phyloP scores from a whole-genome alignment of 2,113 vertebrate species.

The Barnardius zonarius region DNA sequence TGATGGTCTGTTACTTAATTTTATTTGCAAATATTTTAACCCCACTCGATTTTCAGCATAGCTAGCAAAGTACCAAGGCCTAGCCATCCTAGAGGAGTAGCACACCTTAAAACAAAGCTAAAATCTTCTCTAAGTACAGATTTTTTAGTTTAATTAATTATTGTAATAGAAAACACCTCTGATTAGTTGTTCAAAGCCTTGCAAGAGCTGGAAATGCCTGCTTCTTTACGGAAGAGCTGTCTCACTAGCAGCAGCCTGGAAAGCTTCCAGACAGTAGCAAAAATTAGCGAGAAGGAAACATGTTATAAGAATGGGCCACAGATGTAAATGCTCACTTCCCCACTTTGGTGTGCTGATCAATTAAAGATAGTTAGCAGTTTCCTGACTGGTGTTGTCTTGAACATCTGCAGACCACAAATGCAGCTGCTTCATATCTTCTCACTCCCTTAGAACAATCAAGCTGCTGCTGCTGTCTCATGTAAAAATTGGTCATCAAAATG shows the following conservation, averaged over 20 bases:
- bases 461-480: background rate
- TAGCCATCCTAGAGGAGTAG: background rate
- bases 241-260: conserved; percentile 10
- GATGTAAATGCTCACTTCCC: background rate
- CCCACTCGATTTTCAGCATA: background rate
- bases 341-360: conserved; percentile 1
- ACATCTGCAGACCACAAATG: conserved; percentile 7
- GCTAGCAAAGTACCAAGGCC: background rate
- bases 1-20: background rate
- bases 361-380: conserved; percentile 40
- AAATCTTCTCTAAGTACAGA: background rate
- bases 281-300: conserved; percentile 23
- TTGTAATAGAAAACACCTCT: background rate
- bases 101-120: background rate
- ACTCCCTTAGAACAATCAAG: background rate
- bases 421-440: conserved; percentile 14
- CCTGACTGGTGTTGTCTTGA: background rate
- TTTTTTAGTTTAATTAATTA: background rate
- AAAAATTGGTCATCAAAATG: background rate
- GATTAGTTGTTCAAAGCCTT: background rate
- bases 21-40: background rate
- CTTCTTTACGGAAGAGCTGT: background rate
- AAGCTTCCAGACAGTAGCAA: conserved; percentile 36
- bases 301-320: conserved; percentile 21
- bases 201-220: background rate